Base-by-base conservation (phyloP, 2,888 invertebrate species). In the Philaethria dido region DNA sequence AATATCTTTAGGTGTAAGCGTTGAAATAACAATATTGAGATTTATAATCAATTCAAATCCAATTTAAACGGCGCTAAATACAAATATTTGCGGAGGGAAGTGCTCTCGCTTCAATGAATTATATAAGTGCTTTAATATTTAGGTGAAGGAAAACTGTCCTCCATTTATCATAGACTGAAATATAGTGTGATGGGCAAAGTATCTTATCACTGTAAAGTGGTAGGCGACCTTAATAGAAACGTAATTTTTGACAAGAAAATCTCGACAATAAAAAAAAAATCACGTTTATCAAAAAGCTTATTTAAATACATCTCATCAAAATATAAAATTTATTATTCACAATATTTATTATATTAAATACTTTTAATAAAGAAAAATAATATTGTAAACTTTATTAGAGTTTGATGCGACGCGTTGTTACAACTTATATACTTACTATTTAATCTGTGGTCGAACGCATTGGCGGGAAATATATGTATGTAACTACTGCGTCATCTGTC, bases 121-220 rank as follows among this genome's bases (percentile, higher is more conserved):
- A 25, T 29, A 29, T n/a, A 50, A 50, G 50, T 50, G 50, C 25
- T 50, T n/a, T 3, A 25, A 50, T 16, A 50, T 50, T 50, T 22
- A n/a, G 5, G 25, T n/a, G n/a, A 25, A 50, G 25, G 50, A 50
- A 25, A n/a, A 50, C n/a, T 50, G 48, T 48, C 14, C 22, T 6
- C 22, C 14, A 22, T 48, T 22, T 22, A 48, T 22, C 22, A 25
- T 22, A 6, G 8, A n/a, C 2, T 25, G 25, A 14, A 0, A 25
- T 25, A 50, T 48, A 8, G 3, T 3, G n/a, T n/a, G n/a, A n/a
- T n/a, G n/a, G 44, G 16, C 9, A 13, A 39, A 18, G 25, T 50
- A 48, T 1, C 47, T 48, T 1, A 14, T 22, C n/a, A 3, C 48
- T 25, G 25, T 22, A 14, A 20, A 47, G 33, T 33, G 39, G 2